Evolutionary conservation across 1,140 invertebrate genomes (phyloP), one percentile per base, ranked within the genome.

Genomic region (Drosophila nasuta): DNA sequence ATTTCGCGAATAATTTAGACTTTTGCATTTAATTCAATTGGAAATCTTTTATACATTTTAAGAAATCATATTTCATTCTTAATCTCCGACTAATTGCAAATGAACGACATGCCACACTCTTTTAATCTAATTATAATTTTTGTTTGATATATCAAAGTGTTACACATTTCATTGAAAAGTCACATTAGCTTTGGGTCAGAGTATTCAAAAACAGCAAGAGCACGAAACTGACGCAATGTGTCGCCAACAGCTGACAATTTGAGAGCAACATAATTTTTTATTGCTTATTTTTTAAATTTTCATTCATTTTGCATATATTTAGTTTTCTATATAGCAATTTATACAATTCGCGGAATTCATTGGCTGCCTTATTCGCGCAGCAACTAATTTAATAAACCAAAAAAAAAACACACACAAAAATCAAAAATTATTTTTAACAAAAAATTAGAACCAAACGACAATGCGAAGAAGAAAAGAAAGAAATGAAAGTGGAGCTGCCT

Each of bases 171-270:
- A 43, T 43, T 11, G 7, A 4, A 5, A 43, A 13, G n/a, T n/a
- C 41, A 43, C 2, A 4, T 13, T 43, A 54, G 8, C 20, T 25
- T 10, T 3, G 1, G 1, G n/a, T 15, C 10, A 65, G 63, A 7
- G 63, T 65, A 65, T 45, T 35, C 15, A 17, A 67, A 57, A 76
- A 60, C 49, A 72, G 41, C 62, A 77, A 76, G 33, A 67, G 38
- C 13, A 20, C 51, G 65, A 59, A 75, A 68, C 82, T 77, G 82
- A 80, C 79, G 77, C 72, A 88, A 79, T 71, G 62, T 75, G 77
- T 88, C 74, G 80, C 79, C 68, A 66, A 67, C 74, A 78, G 80
- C 85, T 88, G 83, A 78, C 83, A 79, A 80, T 64, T 79, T 60
- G 76, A 85, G 79, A 66, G 73, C 73, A 86, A 62, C 82, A 74